A percentile compares a stretch with the other conserved stretches of the same genome.
These are phyloP conservation scores for Microcaecilia unicolor DNA, from an alignment of 2,797 vertebrate species.

Conservation along the genomic window DNA sequence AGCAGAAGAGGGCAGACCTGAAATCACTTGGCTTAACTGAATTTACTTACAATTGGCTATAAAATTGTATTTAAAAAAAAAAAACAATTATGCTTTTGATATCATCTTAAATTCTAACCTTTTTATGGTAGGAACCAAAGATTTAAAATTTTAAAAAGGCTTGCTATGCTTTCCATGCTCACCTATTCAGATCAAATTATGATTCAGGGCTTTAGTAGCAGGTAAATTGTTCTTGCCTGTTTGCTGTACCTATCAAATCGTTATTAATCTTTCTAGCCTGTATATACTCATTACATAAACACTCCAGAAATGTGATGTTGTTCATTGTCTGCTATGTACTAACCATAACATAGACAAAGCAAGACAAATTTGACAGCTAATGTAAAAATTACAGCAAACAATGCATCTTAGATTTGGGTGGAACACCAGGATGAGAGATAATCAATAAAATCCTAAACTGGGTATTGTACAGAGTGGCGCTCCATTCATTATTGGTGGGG, in stretches of 20 bases:
- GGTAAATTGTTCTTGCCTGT: slow-evolving; percentile 9
- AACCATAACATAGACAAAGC: slow-evolving; percentile 70
- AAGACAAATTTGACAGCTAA: slow-evolving; percentile 92
- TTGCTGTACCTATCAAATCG: slow-evolving; percentile 18
- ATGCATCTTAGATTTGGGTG: slow-evolving; percentile 85
- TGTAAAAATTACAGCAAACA: slow-evolving; percentile 91
- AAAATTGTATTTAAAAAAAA: too few relatives aligned
- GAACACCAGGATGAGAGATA: slow-evolving; percentile 88
- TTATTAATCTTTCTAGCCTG: slow-evolving; percentile 35
- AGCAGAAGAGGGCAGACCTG: too few relatives aligned
- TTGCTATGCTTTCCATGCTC: slow-evolving; percentile 3
- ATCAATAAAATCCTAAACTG: slow-evolving; percentile 89
- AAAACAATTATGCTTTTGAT: too few relatives aligned
- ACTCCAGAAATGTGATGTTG: slow-evolving; percentile 36
- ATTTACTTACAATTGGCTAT: too few relatives aligned
- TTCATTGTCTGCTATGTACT: slow-evolving; percentile 68
- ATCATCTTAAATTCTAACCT: too few relatives aligned
- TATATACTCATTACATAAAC: slow-evolving; percentile 51
- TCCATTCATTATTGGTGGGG: slow-evolving; percentile 84
- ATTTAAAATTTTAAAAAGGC: too few relatives aligned
- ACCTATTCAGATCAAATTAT: neutral
- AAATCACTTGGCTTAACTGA: too few relatives aligned
- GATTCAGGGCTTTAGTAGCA: neutral
- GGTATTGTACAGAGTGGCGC: slow-evolving; percentile 89
- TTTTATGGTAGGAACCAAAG: too few relatives aligned